These are phyloP conservation scores for Calidris pugnax DNA, from an alignment of 2,113 vertebrate species.

Conservation along the genomic window DNA sequence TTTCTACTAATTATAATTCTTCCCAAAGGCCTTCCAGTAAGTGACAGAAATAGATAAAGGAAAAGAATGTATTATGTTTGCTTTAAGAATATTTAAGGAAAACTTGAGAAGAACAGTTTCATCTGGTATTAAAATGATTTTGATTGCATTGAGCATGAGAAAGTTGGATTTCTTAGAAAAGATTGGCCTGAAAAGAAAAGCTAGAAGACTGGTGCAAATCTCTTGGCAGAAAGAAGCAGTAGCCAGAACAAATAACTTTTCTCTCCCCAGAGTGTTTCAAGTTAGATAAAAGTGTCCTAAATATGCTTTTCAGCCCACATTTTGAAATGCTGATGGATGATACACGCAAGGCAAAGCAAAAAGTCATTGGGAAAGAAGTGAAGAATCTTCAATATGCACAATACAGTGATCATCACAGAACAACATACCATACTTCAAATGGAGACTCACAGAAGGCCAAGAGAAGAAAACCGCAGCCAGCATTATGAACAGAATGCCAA, in stretches of 20 bases:
- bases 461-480: background rate
- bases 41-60: background rate
- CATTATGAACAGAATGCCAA: background rate
- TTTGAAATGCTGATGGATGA: constrained; percentile 32
- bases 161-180: constrained; percentile 38
- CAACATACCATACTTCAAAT: background rate
- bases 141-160: constrained; percentile 31
- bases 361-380: background rate
- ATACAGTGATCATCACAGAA: background rate
- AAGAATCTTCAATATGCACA: background rate
- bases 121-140: background rate
- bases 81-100: background rate
- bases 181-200: constrained; percentile 34
- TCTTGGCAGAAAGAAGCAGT: constrained; percentile 28
- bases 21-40: constrained; percentile 1
- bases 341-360: constrained; percentile 12
- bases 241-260: constrained; percentile 11
- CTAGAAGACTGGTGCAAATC: background rate
- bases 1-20: background rate
- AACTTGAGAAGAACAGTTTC: background rate
- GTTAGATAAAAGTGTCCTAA: background rate
- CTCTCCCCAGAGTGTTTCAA: constrained; percentile 14
- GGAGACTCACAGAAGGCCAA: background rate
- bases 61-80: background rate
- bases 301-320: background rate